phyloP scores from a whole-genome alignment of 2,888 invertebrate genomes.

The Anticlea derivata region DNA sequence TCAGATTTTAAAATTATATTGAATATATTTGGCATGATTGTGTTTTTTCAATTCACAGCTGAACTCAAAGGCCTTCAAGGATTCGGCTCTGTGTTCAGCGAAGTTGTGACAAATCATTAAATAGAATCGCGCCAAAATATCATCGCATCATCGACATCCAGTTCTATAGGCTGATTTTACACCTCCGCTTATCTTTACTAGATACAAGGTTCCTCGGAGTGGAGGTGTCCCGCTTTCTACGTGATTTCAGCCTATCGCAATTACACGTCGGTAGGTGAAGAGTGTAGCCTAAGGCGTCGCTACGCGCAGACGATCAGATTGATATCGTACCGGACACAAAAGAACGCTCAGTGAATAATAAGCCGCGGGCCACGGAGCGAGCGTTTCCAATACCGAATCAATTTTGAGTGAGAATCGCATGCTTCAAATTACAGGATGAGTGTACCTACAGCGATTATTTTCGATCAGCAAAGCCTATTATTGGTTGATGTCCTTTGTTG shows the following conservation, averaged over 20 bases:
- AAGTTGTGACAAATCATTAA: no score
- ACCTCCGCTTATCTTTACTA: no score
- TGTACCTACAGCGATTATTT: slow-evolving; percentile 2
- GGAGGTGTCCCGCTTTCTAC: neutral
- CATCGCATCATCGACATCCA: no score
- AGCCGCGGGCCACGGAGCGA: slow-evolving; percentile 48
- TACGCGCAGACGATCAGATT: slow-evolving; percentile 67
- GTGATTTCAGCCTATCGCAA: slow-evolving; percentile 47
- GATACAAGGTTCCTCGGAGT: no score
- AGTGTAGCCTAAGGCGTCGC: slow-evolving; percentile 63
- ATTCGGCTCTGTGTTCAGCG: no score
- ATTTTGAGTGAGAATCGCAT: slow-evolving; percentile 31
- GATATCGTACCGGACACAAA: slow-evolving; percentile 74
- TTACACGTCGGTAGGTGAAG: slow-evolving; percentile 68
- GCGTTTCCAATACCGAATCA: slow-evolving; percentile 37
- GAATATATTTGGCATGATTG: no score
- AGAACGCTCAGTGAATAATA: slow-evolving; percentile 75
- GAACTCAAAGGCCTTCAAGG: no score
- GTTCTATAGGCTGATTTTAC: no score
- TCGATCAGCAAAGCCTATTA: slow-evolving; percentile 1
- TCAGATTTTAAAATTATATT: no score
- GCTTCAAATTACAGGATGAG: slow-evolving; percentile 33
- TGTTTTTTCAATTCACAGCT: no score
- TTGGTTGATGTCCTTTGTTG: slow-evolving; percentile 11
- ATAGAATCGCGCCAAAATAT: no score